Evolutionary conservation across 1,140 invertebrate genomes (phyloP).

Genomic region (Drosophila saltans): DNA sequence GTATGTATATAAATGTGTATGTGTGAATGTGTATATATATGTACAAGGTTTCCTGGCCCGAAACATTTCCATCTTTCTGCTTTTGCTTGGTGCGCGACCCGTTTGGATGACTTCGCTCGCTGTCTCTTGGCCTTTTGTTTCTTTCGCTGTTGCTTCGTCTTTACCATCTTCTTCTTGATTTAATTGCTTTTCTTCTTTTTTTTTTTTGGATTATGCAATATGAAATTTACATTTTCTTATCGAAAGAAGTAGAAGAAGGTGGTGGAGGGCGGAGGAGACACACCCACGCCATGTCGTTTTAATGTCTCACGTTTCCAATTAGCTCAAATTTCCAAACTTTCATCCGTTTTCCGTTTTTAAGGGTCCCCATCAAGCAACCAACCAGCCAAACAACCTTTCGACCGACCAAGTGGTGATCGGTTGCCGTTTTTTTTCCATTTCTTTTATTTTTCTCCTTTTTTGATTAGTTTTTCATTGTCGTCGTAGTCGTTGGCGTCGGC

Average conservation of each 20-base stretch:
- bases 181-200: constrained; percentile 56
- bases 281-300: constrained; percentile 49
- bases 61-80: constrained; percentile 14
- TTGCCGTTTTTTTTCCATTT: constrained; percentile 13
- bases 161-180: constrained; percentile 39
- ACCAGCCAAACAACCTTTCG: neutral
- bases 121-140: constrained; percentile 44
- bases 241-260: neutral
- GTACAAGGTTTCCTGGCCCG: constrained; percentile 50
- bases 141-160: constrained; percentile 1
- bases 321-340: constrained; percentile 54
- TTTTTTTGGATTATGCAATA: constrained; percentile 43
- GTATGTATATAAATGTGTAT: constrained; percentile 11
- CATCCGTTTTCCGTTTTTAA: constrained; percentile 20
- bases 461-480: constrained; percentile 49
- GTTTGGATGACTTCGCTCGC: constrained; percentile 31
- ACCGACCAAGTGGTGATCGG: neutral
- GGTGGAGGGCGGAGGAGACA: constrained; percentile 22
- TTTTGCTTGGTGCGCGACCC: constrained; percentile 15
- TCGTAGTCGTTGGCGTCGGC: neutral
- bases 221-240: constrained; percentile 56
- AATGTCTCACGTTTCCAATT: constrained; percentile 49
- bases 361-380: neutral
- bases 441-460: constrained; percentile 38
- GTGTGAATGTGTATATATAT: constrained; percentile 39